Conservation (phyloP, 2,113 vertebrate species). For the Rhynchomys soricoides region DNA sequence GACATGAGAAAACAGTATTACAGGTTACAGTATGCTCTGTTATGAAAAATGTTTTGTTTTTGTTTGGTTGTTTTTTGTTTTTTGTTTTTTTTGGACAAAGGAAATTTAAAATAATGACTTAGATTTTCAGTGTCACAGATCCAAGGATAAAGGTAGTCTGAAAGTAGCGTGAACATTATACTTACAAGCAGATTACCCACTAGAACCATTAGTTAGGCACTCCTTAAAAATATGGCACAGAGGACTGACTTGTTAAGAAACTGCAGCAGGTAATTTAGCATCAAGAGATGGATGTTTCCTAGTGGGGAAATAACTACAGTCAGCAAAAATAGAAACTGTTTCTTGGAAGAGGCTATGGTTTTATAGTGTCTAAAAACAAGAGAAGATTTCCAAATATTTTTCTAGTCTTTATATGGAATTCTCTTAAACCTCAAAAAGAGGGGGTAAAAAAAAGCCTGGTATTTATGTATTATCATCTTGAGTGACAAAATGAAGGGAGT, state of each 20-base stretch:
- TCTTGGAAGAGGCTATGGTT: constrained; percentile 43
- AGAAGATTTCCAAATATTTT: constrained; percentile 26
- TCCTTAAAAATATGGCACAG: constrained; percentile 29
- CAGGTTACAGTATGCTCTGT: not conserved
- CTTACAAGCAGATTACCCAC: not conserved
- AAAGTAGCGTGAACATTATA: not conserved
- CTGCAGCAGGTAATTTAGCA: constrained; percentile 10
- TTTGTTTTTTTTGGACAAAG: too few species aligned
- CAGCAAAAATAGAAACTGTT: constrained; percentile 28
- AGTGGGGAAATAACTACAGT: not conserved
- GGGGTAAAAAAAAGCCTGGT: not conserved
- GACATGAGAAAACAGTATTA: not conserved
- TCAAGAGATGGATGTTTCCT: constrained; percentile 14
- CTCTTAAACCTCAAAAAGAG: constrained; percentile 1
- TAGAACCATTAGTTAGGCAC: not conserved
- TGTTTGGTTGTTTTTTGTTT: too few species aligned
- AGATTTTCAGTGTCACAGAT: not conserved
- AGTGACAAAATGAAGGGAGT: not conserved
- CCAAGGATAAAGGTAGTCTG: not conserved
- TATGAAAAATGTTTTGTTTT: constrained; percentile 21
- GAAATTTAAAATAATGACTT: constrained; percentile 30
- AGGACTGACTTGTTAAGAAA: not conserved
- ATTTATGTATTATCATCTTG: constrained; percentile 42
- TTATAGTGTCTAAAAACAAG: constrained; percentile 47
- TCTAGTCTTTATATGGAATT: constrained; percentile 17